phyloP scores from a whole-genome alignment of 2,113 vertebrate genomes.

The Myotis lucifugus region DNA sequence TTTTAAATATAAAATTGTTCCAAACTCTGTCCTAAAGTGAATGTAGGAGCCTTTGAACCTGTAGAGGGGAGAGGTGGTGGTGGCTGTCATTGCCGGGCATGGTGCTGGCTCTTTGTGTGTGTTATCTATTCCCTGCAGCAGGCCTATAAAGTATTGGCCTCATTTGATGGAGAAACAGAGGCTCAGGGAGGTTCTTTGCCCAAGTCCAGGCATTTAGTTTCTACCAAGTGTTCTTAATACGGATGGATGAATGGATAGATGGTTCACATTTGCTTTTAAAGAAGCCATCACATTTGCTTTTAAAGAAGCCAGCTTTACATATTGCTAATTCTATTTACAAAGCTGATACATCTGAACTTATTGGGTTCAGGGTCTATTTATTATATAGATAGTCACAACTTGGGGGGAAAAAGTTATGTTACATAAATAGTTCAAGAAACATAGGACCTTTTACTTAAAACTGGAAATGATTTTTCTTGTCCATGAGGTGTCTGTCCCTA shows the following conservation, averaged over 20 bases:
- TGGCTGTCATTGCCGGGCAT: background rate
- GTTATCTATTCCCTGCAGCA: background rate
- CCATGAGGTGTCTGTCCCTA: conserved; percentile 92
- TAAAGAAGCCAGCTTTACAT: conserved; percentile 5
- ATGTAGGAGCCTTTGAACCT: background rate
- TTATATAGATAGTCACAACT: background rate
- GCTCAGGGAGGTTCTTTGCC: background rate
- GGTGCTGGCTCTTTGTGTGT: background rate
- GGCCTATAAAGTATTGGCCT: background rate
- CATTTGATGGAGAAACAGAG: background rate
- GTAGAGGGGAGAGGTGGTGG: background rate
- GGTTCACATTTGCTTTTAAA: background rate
- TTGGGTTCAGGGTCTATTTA: background rate
- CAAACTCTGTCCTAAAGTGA: background rate
- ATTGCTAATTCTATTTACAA: background rate
- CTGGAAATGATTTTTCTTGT: conserved; percentile 45
- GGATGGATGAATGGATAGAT: background rate
- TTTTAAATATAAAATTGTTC: background rate
- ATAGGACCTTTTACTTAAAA: background rate
- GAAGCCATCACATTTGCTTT: background rate
- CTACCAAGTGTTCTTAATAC: background rate
- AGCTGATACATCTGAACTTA: background rate
- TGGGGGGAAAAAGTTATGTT: background rate
- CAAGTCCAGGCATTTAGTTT: background rate
- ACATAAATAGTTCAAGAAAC: background rate